These are phyloP conservation scores for Mastomys natalensis DNA, from an alignment of 2,113 vertebrate species.

Conservation along the genomic window DNA sequence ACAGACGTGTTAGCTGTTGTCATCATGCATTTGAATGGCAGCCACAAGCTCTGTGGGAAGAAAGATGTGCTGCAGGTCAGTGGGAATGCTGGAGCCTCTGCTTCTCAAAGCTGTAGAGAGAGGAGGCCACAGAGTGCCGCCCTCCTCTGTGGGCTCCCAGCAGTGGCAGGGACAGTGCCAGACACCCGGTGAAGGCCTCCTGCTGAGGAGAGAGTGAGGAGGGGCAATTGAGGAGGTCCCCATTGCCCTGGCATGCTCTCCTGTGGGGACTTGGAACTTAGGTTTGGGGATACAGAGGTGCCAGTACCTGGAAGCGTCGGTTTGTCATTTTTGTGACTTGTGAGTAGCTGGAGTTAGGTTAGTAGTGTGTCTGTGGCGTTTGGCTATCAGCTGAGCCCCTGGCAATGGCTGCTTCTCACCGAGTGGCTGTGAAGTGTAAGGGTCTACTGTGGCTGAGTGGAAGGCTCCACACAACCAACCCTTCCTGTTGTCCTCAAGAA, in stretches of 20 bases:
- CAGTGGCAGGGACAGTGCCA: too few species aligned
- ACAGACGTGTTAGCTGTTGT: accelerated
- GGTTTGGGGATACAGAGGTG: background rate
- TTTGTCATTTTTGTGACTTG: too few species aligned
- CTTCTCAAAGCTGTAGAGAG: background rate
- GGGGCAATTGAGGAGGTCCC: background rate
- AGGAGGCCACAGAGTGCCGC: accelerated
- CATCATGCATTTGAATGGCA: accelerated
- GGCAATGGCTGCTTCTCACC: background rate
- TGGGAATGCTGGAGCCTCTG: background rate
- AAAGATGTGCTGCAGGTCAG: accelerated
- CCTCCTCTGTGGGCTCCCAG: too few species aligned
- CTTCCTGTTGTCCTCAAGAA: background rate
- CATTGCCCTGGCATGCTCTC: background rate
- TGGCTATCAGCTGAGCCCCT: background rate
- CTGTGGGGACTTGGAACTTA: background rate
- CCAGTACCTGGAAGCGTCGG: background rate
- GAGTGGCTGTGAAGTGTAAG: accelerated
- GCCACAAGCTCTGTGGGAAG: background rate
- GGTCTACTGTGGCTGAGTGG: background rate
- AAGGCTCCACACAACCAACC: background rate
- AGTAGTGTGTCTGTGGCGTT: accelerated
- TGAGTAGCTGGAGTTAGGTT: accelerated
- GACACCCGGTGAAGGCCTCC: background rate
- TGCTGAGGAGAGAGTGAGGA: background rate